Percentiles rank a stretch among this genome's conserved stretches.
phyloP scores from a whole-genome alignment of 2,888 invertebrate genomes.

The Thereva nobilitata region DNA sequence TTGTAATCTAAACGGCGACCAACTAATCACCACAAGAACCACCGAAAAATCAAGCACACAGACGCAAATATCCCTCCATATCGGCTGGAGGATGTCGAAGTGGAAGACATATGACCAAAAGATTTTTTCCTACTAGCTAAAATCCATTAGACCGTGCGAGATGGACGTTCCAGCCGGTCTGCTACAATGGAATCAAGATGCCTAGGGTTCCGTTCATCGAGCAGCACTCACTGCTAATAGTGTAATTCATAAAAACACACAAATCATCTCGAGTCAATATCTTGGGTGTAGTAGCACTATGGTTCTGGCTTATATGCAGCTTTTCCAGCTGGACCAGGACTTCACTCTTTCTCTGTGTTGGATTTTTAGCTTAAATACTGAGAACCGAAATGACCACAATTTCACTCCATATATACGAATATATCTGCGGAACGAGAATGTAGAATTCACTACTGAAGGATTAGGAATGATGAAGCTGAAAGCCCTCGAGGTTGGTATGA shows the following conservation, averaged over 20 bases:
- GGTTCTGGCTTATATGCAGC: conserved; percentile 1
- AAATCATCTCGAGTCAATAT: conserved; percentile 37
- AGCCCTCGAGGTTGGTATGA: neutral
- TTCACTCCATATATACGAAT: neutral
- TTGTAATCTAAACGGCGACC: conserved; percentile 38
- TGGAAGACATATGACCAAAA: conserved; percentile 36
- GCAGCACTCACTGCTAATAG: conserved; percentile 17
- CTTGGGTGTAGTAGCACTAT: conserved; percentile 10
- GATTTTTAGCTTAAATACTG: conserved; percentile 31
- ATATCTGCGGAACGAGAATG: neutral
- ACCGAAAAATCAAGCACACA: conserved; percentile 23
- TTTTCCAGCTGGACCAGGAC: neutral
- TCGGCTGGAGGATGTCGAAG: conserved; percentile 26
- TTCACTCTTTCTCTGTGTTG: neutral
- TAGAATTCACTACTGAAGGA: conserved; percentile 25
- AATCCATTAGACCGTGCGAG: conserved; percentile 33
- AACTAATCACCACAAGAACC: conserved; percentile 37
- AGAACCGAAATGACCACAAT: conserved; percentile 25
- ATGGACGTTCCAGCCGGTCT: conserved; percentile 20
- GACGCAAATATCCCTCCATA: neutral
- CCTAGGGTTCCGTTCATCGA: neutral
- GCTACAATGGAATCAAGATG: neutral
- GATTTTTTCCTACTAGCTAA: conserved; percentile 28
- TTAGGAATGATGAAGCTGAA: conserved; percentile 1
- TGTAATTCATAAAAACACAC: conserved; percentile 38